A percentile compares a stretch with the other conserved stretches of the same genome.
Evolutionary conservation across 2,113 vertebrate species (phyloP).

Genomic region (Hippopotamus amphibius): DNA sequence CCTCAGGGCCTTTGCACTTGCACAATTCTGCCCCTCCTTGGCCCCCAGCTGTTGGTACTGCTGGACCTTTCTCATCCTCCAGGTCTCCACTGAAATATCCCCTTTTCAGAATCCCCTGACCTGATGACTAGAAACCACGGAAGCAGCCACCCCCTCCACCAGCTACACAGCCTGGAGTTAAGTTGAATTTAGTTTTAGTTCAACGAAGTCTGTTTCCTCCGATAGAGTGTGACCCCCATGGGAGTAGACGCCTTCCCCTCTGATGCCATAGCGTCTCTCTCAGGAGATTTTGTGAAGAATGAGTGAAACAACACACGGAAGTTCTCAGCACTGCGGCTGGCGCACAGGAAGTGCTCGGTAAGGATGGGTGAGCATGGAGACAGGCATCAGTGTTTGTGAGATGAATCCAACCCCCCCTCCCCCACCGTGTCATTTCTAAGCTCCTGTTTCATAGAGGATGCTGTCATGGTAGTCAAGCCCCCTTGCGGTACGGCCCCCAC

Average conservation of each 20-base stretch:
- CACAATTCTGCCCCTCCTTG: too few relatives aligned
- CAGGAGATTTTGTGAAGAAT: background rate
- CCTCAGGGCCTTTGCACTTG: background rate
- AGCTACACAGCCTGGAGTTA: background rate
- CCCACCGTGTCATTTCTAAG: background rate
- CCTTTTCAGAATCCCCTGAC: background rate
- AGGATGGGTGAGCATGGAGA: background rate
- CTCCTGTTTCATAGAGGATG: background rate
- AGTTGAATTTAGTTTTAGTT: background rate
- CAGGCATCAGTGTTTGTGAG: background rate
- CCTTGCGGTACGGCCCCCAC: too few relatives aligned
- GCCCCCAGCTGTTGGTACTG: background rate
- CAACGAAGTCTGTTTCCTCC: background rate
- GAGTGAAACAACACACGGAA: background rate
- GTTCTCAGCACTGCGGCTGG: background rate
- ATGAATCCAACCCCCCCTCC: background rate
- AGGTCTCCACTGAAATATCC: background rate
- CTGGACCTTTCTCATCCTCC: background rate
- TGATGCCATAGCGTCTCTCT: background rate
- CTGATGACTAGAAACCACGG: background rate
- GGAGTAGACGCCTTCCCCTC: background rate
- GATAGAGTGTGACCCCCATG: background rate
- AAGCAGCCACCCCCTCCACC: background rate
- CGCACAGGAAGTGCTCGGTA: too few relatives aligned
- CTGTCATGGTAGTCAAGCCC: background rate